phyloP scores from a whole-genome alignment of 2,888 invertebrate genomes.

The Lepidochitona cinerea region DNA sequence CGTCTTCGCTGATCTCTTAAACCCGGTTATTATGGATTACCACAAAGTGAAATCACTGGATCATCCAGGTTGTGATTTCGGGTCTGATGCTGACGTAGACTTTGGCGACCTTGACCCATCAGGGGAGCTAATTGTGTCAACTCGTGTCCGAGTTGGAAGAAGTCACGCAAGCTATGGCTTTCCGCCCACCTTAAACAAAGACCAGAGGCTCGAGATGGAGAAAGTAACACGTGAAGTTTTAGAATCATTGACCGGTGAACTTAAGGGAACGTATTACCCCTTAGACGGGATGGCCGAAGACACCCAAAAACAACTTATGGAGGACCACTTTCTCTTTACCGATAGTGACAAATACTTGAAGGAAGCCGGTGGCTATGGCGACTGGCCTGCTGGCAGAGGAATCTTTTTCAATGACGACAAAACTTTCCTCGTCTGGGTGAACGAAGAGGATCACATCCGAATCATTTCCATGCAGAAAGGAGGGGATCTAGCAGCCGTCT shows the following conservation, averaged over 20 bases:
- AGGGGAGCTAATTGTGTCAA: constrained; percentile 26
- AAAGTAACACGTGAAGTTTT: constrained; percentile 4
- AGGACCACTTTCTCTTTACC: constrained; percentile 42
- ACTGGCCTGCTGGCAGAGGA: constrained; percentile 90
- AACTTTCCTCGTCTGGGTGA: constrained; percentile 89
- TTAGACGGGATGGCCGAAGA: constrained; percentile 29
- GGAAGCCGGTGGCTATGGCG: constrained; percentile 73
- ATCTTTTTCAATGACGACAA: constrained; percentile 87
- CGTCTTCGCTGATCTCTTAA: constrained; percentile 91
- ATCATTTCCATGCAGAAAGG: constrained; percentile 69
- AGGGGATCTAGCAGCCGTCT: constrained; percentile 60
- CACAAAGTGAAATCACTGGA: constrained; percentile 72
- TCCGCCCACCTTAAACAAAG: constrained; percentile 81
- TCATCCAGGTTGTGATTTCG: constrained; percentile 90
- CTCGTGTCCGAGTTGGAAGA: constrained; percentile 36
- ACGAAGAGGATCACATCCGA: constrained; percentile 91
- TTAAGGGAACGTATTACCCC: constrained; percentile 32
- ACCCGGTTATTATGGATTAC: constrained; percentile 87
- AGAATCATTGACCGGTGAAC: neutral
- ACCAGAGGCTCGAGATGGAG: constrained; percentile 15
- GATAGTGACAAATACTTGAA: neutral
- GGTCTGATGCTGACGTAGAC: constrained; percentile 86
- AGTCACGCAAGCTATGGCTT: constrained; percentile 34
- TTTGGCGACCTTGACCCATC: constrained; percentile 66
- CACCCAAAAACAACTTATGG: constrained; percentile 32